Evolutionary conservation across 2,113 vertebrate species (phyloP).

Genomic region (Zootoca vivipara): DNA sequence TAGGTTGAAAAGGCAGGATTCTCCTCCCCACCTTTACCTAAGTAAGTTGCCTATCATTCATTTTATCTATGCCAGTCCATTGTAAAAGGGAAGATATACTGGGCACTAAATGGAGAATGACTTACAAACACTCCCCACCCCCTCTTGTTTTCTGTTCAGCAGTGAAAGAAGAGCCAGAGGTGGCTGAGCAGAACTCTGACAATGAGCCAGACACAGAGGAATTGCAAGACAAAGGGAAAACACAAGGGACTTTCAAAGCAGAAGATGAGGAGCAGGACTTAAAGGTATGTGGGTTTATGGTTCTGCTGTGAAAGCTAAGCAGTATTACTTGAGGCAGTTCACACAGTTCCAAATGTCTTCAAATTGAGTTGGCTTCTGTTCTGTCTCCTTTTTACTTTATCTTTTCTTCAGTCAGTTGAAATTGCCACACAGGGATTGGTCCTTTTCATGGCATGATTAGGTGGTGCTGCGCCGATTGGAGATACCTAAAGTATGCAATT

Average conservation of each 20-base stretch:
- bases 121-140: not conserved
- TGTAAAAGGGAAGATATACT: not conserved
- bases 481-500: not conserved
- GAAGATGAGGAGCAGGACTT: conserved; percentile 88
- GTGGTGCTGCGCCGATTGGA: not conserved
- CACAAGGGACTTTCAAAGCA: conserved; percentile 75
- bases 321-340: not conserved
- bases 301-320: not conserved
- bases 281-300: conserved; percentile 77
- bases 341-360: not conserved
- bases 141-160: conserved; percentile 12
- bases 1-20: not conserved
- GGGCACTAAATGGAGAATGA: not conserved
- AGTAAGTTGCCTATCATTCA: not conserved
- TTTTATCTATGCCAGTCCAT: not conserved
- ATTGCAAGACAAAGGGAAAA: conserved; percentile 78
- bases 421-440: not conserved
- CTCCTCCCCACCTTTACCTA: not conserved
- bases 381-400: not conserved
- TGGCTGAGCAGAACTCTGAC: conserved; percentile 73
- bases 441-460: not conserved
- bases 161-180: conserved; percentile 73
- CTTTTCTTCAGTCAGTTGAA: not conserved
- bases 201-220: conserved; percentile 80
- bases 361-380: not conserved